Evolutionary conservation across 1,140 invertebrate genomes (phyloP), one percentile per base, ranked within the genome.

Genomic region (Melanaphis sacchari): DNA sequence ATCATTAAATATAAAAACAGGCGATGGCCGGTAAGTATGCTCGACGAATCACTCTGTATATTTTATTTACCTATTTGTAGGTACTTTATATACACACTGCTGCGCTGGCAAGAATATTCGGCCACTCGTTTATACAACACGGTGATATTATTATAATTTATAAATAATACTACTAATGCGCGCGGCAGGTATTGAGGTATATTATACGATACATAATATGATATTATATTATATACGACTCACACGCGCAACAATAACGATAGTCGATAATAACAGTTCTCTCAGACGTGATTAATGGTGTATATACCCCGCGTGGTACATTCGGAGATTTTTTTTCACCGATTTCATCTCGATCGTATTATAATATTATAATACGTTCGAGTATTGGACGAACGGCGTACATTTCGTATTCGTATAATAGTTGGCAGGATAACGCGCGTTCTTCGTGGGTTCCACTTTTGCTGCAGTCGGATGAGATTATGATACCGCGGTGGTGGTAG

Each of bases 141-240:
- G 59, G 59, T n/a, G 11, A 76, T 76, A 31, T 66, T 66, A 6
- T 31, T 66, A 66, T n/a, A n/a, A n/a, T n/a, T n/a, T 76, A n/a
- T 76, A 76, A 76, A 76, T 76, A 76, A 76, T 76, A 76, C n/a
- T 11, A 76, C 59, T 76, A 76, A 76, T 76, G 59, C 59, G 59
- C 59, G 15, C 59, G 59, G 59, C 59, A 76, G 59, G 59, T 76
- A 76, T 76, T 76, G 59, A 76, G 59, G 59, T 76, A 66, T 66
- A 46, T 46, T 46, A 46, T 46, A 49, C 15, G 59, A 76, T 76
- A 76, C 31, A 76, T 76, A 76, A 76, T 76, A 76, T 76, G 15
- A 76, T 76, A 76, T 76, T 76, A 15, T 66, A 59, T 59, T 59
- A 31, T 26, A 54, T 59, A 59, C 59, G 59, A 76, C 59, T 76